Conservation (phyloP, 2,113 vertebrate species). For the Polyodon spathula region DNA sequence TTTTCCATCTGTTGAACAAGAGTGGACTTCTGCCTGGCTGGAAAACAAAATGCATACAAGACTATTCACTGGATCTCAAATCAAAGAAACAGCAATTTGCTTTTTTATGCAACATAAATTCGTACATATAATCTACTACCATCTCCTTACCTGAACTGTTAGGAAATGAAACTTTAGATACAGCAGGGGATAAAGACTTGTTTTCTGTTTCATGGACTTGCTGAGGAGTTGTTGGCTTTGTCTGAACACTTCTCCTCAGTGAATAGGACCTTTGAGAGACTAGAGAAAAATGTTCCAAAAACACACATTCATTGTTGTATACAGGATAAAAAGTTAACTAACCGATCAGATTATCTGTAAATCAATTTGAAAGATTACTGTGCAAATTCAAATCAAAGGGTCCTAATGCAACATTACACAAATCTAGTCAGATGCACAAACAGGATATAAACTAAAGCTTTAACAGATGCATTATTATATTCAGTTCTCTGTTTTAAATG, state of each 20-base stretch:
- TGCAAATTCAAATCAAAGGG: too few relatives aligned
- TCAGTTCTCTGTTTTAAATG: too few relatives aligned
- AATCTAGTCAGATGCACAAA: too few relatives aligned
- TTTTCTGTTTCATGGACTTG: conserved; percentile 5
- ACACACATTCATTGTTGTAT: too few relatives aligned
- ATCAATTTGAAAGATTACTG: too few relatives aligned
- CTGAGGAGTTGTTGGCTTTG: conserved; percentile 23
- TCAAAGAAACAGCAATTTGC: not conserved
- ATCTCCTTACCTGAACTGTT: conserved; percentile 36
- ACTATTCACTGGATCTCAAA: not conserved
- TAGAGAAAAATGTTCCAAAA: not conserved
- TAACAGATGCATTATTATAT: too few relatives aligned
- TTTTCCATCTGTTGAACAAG: conserved; percentile 66
- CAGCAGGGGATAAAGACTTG: conserved; percentile 12
- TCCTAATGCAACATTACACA: too few relatives aligned
- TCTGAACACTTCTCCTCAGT: conserved; percentile 39
- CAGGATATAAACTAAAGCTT: too few relatives aligned
- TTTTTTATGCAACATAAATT: not conserved
- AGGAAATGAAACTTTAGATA: conserved; percentile 16
- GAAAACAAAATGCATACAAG: not conserved
- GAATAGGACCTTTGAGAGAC: conserved; percentile 24
- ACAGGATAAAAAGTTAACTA: too few relatives aligned
- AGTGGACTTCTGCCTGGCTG: conserved; percentile 69
- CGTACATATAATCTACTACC: not conserved
- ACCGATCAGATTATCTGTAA: too few relatives aligned